phyloP scores from a whole-genome alignment of 2,113 vertebrate species.

The Anthoscopus minutus region DNA sequence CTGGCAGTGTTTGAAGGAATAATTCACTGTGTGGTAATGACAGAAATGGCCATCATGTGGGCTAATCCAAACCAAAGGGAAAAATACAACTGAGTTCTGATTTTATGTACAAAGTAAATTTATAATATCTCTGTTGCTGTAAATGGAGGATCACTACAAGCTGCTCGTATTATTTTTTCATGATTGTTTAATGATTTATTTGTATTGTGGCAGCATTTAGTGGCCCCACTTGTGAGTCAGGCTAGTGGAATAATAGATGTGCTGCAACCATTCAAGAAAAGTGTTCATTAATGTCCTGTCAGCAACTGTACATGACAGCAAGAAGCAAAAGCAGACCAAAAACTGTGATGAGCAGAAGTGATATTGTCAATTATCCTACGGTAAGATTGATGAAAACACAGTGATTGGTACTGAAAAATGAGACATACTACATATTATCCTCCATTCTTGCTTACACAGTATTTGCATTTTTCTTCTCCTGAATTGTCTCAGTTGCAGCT shows the following conservation, averaged over 20 bases:
- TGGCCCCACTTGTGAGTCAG: neutral
- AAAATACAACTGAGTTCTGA: neutral
- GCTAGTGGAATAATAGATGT: neutral
- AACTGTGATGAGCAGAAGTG: neutral
- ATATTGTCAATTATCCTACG: neutral
- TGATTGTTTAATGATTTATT: neutral
- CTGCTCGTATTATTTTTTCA: neutral
- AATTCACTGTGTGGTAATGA: neutral
- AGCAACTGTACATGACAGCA: neutral
- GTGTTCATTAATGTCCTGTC: neutral
- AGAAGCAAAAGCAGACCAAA: neutral
- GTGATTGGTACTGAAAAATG: neutral
- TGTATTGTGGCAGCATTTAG: neutral
- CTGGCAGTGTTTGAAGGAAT: neutral
- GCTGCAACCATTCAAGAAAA: neutral
- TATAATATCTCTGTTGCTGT: neutral
- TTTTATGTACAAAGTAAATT: neutral
- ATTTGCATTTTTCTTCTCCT: neutral
- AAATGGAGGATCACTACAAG: neutral
- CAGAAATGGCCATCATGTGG: neutral
- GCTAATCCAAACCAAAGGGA: neutral
- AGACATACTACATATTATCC: neutral
- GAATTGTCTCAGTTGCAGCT: neutral
- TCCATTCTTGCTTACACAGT: neutral
- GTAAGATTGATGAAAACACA: neutral